These are phyloP conservation scores for Esperia sulphurella DNA, from an alignment of 2,888 invertebrate species.

Conservation along the genomic window DNA sequence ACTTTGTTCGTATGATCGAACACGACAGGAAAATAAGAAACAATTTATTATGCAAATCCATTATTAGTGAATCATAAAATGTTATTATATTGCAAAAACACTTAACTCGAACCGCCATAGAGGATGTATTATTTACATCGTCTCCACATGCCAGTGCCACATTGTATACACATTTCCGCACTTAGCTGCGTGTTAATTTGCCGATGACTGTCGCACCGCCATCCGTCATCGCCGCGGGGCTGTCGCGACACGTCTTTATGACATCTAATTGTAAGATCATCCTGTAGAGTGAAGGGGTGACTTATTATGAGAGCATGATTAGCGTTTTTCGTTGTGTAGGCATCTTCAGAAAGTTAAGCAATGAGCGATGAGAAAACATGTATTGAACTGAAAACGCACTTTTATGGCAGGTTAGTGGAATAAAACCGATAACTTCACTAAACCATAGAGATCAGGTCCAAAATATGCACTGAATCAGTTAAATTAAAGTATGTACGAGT, in stretches of 20 bases:
- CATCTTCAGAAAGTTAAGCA: constrained; percentile 26
- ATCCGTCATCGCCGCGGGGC: constrained; percentile 64
- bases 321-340: constrained; percentile 39
- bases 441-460: too few species aligned
- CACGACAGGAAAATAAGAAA: too few species aligned
- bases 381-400: too few species aligned
- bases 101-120: neutral
- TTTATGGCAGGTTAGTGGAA: too few species aligned
- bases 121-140: constrained; percentile 40
- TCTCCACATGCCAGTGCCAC: constrained; percentile 37
- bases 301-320: constrained; percentile 62
- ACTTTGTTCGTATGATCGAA: too few species aligned
- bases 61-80: too few species aligned
- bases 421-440: too few species aligned
- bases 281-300: constrained; percentile 54
- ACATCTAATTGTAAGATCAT: constrained; percentile 70
- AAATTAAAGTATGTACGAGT: too few species aligned
- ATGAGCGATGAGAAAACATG: neutral
- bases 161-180: constrained; percentile 72
- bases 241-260: constrained; percentile 55
- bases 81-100: neutral
- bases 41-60: too few species aligned
- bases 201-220: constrained; percentile 65
- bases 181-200: constrained; percentile 71
- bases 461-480: too few species aligned